phyloP scores from a whole-genome alignment of 2,113 vertebrate species.

The Drymodes brunneopygia region DNA sequence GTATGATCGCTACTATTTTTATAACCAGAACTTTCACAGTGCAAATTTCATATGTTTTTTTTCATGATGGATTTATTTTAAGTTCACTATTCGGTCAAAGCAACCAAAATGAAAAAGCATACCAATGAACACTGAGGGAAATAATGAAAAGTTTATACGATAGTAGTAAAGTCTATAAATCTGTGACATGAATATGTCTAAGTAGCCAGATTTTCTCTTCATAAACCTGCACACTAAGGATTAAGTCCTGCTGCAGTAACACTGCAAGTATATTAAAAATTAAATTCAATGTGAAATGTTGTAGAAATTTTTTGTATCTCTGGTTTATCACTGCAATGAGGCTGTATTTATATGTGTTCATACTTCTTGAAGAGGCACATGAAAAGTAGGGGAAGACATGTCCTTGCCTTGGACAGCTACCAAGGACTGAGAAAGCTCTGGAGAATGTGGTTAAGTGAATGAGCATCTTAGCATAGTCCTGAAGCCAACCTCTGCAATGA shows the following conservation, averaged over 20 bases:
- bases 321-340: not conserved
- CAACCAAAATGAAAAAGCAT: not conserved
- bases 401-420: not conserved
- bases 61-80: not conserved
- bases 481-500: not conserved
- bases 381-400: not conserved
- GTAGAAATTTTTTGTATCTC: not conserved
- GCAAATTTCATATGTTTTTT: not conserved
- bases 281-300: not conserved
- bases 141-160: not conserved
- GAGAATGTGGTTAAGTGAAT: not conserved
- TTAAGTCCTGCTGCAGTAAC: not conserved
- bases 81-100: not conserved
- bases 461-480: not conserved
- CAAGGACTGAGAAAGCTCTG: not conserved
- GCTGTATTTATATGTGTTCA: not conserved
- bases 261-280: not conserved
- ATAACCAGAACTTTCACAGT: not conserved
- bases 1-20: not conserved
- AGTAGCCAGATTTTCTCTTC: not conserved
- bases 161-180: not conserved
- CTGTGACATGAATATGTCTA: not conserved
- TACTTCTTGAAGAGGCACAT: not conserved
- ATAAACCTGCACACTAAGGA: not conserved
- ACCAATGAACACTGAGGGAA: not conserved